These are phyloP conservation scores for Callyntrura sp. DNA, from an alignment of 2,888 invertebrate genomes.

Conservation along the genomic window DNA sequence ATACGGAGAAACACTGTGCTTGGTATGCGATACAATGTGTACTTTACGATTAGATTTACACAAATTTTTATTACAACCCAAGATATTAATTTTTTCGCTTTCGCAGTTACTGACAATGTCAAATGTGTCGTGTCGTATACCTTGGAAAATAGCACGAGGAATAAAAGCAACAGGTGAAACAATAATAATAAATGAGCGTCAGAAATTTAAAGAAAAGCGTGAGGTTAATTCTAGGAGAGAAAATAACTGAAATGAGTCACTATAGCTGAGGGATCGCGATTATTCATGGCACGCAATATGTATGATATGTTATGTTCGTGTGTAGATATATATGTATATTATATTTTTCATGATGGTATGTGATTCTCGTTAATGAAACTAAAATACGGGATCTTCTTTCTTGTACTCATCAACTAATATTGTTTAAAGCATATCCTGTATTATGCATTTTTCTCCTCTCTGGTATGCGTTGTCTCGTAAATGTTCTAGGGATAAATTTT, in stretches of 20 bases:
- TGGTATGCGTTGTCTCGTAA: conserved; percentile 70
- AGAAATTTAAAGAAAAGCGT: conserved; percentile 51
- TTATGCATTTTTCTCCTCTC: conserved; percentile 69
- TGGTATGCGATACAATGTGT: not conserved
- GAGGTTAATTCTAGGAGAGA: conserved; percentile 67
- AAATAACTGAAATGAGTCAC: conserved; percentile 74
- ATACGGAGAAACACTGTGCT: not conserved
- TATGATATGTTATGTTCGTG: conserved; percentile 15
- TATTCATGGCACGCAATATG: conserved; percentile 66
- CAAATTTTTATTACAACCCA: not conserved
- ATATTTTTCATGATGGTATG: conserved; percentile 61
- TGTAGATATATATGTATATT: conserved; percentile 11
- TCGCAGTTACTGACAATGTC: conserved; percentile 24
- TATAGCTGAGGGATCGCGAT: conserved; percentile 46
- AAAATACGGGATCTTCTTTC: conserved; percentile 74
- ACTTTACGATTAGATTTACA: not conserved
- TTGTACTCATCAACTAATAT: conserved; percentile 57
- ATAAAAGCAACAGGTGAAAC: conserved; percentile 53
- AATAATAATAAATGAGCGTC: conserved; percentile 53
- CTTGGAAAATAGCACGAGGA: conserved; percentile 27
- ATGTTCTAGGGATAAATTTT: conserved; percentile 64
- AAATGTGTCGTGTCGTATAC: conserved; percentile 7
- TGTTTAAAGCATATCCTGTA: conserved; percentile 73
- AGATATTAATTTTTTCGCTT: conserved; percentile 13
- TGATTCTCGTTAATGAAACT: conserved; percentile 75